phyloP scores from a whole-genome alignment of 2,888 invertebrate genomes.

The Helicoverpa assulta region DNA sequence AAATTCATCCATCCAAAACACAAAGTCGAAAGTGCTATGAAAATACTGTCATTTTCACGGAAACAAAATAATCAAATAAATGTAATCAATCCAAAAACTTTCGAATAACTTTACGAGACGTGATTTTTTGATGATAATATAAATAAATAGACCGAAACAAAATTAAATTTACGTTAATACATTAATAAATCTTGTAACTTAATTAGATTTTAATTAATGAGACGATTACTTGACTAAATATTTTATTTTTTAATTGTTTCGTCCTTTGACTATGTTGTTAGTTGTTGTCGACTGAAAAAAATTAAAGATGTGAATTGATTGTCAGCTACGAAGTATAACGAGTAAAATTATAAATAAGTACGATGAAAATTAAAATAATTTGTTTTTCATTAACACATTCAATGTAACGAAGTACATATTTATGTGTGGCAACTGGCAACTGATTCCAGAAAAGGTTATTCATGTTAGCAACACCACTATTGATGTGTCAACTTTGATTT shows the following conservation, averaged over 20 bases:
- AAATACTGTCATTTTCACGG: constrained; percentile 45
- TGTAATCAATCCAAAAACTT: constrained; percentile 21
- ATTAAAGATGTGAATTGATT: not conserved
- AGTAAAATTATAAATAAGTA: too few relatives aligned
- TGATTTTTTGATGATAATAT: not conserved
- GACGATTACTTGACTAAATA: not conserved
- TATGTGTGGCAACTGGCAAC: not conserved
- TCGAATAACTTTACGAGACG: not conserved
- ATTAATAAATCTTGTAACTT: not conserved
- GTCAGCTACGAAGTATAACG: too few relatives aligned
- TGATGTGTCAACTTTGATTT: constrained; percentile 66
- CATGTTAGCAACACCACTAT: constrained; percentile 29
- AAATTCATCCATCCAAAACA: constrained; percentile 10
- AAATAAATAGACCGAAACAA: not conserved
- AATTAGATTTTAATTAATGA: not conserved
- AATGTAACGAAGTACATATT: not conserved
- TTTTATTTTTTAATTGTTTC: constrained; percentile 6
- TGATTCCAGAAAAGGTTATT: not conserved
- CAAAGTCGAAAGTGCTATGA: constrained; percentile 18
- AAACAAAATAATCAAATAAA: constrained; percentile 30
- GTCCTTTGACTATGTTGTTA: not conserved
- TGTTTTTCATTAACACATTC: too few relatives aligned
- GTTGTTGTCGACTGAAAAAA: not conserved
- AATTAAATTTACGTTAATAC: not conserved
- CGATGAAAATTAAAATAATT: too few relatives aligned